A percentile compares a stretch with the other conserved stretches of the same genome.
Evolutionary conservation across 2,113 vertebrate species (phyloP).

Genomic region (Herpailurus yagouaroundi): DNA sequence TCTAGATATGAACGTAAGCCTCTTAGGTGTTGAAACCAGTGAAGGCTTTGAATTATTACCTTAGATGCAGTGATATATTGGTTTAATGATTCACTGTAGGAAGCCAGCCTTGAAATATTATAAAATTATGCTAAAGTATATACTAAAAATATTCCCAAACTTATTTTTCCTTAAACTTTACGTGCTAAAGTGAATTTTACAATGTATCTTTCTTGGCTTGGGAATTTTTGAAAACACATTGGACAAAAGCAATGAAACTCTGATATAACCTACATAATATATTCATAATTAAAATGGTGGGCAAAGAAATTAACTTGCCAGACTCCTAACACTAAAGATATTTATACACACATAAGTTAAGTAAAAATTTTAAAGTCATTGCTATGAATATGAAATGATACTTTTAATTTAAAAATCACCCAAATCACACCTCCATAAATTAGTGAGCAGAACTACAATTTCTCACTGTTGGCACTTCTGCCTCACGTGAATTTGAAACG

Average conservation of each 20-base stretch:
- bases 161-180: slow-evolving; percentile 45
- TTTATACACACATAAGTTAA: slow-evolving; percentile 2
- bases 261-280: slow-evolving; percentile 22
- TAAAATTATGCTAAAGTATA: background rate
- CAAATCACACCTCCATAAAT: slow-evolving; percentile 71
- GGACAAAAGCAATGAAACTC: slow-evolving; percentile 16
- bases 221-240: slow-evolving; percentile 2
- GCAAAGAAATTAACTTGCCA: background rate
- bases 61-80: background rate
- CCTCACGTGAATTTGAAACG: slow-evolving; percentile 67
- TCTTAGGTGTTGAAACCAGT: background rate
- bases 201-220: slow-evolving; percentile 42
- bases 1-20: background rate
- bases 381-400: slow-evolving; percentile 60
- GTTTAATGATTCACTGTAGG: background rate
- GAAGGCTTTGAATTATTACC: background rate
- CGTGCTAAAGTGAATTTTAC: background rate
- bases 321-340: slow-evolving; percentile 50
- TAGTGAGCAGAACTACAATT: slow-evolving; percentile 57
- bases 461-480: slow-evolving; percentile 54
- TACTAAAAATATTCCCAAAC: background rate
- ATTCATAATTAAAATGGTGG: background rate
- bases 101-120: background rate
- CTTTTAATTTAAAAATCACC: slow-evolving; percentile 72
- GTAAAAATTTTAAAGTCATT: slow-evolving; percentile 58